Evolutionary conservation across 2,797 vertebrate genomes (phyloP), one percentile per base, ranked within the genome.

Genomic region (Decapterus maruadsi): DNA sequence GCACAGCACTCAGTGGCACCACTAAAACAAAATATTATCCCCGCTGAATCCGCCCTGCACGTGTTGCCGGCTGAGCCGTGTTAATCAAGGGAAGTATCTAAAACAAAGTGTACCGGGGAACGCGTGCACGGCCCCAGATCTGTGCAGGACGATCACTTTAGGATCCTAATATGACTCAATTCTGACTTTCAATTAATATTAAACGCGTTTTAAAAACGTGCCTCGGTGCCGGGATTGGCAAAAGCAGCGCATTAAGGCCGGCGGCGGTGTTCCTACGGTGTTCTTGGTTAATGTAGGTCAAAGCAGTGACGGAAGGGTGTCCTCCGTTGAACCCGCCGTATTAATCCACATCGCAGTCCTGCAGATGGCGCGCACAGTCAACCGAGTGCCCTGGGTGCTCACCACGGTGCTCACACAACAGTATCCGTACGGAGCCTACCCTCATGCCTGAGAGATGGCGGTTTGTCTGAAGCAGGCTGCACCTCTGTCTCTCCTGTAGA

Each of bases 221-320:
- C 43, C 45, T 62, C 48, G 12, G 69, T 38, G 74, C 19, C 54
- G 50, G 68, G 68, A 40, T 64, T 45, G 50, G 50, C 68, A 71
- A 38, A 20, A 26, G 13, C 63, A 6, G 55, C 77, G 79, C 80
- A 77, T 82, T 79, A 73, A 81, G 81, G 86, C 89, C 86, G 72
- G 80, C 29, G 63, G 70, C 58, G 69, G 75, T 69, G 85, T 83
- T 81, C 83, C 81, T 81, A 48, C 68, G 53, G 60, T 81, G 87
- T 81, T 88, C 83, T 81, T 86, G 86, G 77, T 88, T 91, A 91
- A 93, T 92, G 90, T 94, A 93, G 93, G 93, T 94, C 92, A 94
- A 91, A 91, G 81, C 91, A 85, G 90, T 93, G 92, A 92, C 90
- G 90, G 91, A 90, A 85, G 89, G 84, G 86, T 94, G 93, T 94